Conservation (phyloP, 2,888 invertebrate species). For the Coenonympha arcania region DNA sequence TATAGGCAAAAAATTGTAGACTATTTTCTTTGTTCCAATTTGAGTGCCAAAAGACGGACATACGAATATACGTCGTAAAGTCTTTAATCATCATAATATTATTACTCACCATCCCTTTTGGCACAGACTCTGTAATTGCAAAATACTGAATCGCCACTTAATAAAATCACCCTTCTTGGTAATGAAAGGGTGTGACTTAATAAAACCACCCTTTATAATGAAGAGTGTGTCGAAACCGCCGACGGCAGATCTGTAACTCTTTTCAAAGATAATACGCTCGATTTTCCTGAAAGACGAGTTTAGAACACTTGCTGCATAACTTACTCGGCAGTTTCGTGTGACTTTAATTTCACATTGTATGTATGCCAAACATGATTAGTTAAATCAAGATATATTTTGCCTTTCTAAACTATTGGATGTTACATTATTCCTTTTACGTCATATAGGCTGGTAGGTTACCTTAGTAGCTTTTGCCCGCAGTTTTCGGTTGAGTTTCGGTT, state of each 20-base stretch:
- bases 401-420: no score
- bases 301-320: not conserved
- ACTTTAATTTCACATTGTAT: no score
- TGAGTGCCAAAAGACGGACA: no score
- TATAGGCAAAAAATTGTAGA: no score
- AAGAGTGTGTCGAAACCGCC: not conserved
- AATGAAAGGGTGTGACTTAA: conserved; percentile 26
- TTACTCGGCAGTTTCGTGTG: no score
- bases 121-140: not conserved
- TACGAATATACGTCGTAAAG: not conserved
- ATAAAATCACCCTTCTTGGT: conserved; percentile 52
- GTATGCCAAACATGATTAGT: no score
- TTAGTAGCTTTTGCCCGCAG: no score
- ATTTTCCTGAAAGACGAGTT: not conserved
- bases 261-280: not conserved
- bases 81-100: not conserved
- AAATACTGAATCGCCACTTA: conserved; percentile 37
- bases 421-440: no score
- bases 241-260: conserved; percentile 1
- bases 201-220: conserved; percentile 5
- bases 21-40: no score
- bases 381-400: no score
- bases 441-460: no score
- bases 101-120: not conserved
- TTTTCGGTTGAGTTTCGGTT: no score